A percentile compares a stretch with the other conserved stretches of the same genome.
These are phyloP conservation scores for Pelobates fuscus DNA, from an alignment of 2,113 vertebrate genomes.

Conservation along the genomic window DNA sequence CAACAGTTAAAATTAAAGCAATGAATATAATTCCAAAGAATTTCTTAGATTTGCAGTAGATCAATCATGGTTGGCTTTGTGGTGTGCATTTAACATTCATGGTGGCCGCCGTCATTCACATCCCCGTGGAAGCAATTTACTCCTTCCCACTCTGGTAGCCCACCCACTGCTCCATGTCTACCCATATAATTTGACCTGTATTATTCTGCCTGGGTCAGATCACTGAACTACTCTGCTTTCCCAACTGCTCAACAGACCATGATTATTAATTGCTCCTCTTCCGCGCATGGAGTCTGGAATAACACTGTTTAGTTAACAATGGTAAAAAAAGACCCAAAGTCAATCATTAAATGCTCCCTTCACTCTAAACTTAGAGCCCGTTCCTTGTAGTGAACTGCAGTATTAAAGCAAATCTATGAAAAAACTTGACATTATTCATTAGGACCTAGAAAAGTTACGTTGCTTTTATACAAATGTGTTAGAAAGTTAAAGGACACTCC, in stretches of 20 bases:
- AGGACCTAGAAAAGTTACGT: no score
- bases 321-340: background rate
- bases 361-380: background rate
- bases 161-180: background rate
- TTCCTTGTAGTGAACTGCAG: background rate
- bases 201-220: background rate
- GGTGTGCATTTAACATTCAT: background rate
- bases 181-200: constrained; percentile 1
- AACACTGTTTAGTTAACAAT: background rate
- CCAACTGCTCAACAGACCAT: background rate
- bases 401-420: background rate
- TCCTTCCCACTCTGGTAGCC: background rate
- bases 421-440: no score
- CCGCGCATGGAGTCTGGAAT: background rate
- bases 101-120: background rate
- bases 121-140: background rate
- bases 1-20: no score
- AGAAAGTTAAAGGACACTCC: no score
- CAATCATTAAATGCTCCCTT: background rate
- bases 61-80: background rate
- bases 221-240: background rate
- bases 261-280: background rate
- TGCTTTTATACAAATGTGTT: no score
- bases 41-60: background rate
- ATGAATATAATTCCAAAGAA: no score